Percentiles rank a stretch among this genome's conserved stretches.
phyloP scores from a whole-genome alignment of 2,888 invertebrate genomes.

The Agrilus cyanescens region DNA sequence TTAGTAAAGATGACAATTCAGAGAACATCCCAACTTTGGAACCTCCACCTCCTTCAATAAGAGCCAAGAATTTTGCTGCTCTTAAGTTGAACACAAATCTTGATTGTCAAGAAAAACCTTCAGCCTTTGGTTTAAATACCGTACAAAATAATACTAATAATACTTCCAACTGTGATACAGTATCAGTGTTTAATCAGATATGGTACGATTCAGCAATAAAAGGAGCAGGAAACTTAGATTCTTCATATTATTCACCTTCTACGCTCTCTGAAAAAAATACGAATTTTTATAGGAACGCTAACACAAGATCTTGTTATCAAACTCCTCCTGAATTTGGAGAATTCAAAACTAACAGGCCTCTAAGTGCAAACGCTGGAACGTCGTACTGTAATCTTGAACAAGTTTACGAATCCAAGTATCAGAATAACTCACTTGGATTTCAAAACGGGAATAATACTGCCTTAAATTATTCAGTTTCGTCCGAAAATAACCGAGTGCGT shows the following conservation, averaged over 20 bases:
- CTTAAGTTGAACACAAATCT: background rate
- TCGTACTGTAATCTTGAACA: constrained; percentile 2
- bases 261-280: too few species aligned
- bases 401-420: constrained; percentile 4
- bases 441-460: background rate
- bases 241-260: too few species aligned
- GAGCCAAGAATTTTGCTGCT: constrained; percentile 2
- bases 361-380: background rate
- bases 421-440: constrained; percentile 1
- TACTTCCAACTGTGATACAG: constrained; percentile 26
- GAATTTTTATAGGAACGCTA: too few species aligned
- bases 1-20: constrained; percentile 17
- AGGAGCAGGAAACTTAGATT: constrained; percentile 10
- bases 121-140: constrained; percentile 6
- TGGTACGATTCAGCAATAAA: constrained; percentile 36
- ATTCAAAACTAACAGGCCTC: constrained; percentile 24
- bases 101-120: constrained; percentile 12
- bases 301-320: background rate
- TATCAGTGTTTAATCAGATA: constrained; percentile 37
- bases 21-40: constrained; percentile 35
- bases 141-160: background rate
- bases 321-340: constrained; percentile 24
- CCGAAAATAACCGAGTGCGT: too few species aligned
- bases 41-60: constrained; percentile 33
- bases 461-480: too few species aligned